A percentile compares a stretch with the other conserved stretches of the same genome.
phyloP scores from a whole-genome alignment of 1,140 invertebrate genomes.

The Drosophila erecta region DNA sequence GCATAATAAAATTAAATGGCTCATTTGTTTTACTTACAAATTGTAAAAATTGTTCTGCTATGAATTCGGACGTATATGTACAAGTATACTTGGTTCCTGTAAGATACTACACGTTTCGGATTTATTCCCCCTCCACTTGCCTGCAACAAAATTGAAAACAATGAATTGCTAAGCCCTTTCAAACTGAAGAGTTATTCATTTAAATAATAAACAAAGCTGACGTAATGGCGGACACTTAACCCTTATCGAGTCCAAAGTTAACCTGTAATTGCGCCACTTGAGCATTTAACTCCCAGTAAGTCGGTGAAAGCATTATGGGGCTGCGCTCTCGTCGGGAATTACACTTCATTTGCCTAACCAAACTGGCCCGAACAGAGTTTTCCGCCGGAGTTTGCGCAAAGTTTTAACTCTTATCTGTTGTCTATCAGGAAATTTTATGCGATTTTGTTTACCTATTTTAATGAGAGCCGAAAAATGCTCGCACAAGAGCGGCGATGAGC shows the following conservation, averaged over 20 bases:
- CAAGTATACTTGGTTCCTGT: too few relatives aligned
- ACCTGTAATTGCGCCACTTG: slow-evolving; percentile 54
- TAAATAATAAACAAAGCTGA: slow-evolving; percentile 18
- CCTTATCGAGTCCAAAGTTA: slow-evolving; percentile 28
- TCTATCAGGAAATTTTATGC: slow-evolving; percentile 81
- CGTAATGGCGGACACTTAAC: slow-evolving; percentile 34
- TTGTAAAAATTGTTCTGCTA: too few relatives aligned
- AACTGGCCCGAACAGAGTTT: slow-evolving; percentile 38
- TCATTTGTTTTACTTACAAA: too few relatives aligned
- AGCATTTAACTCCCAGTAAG: slow-evolving; percentile 50
- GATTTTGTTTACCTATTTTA: slow-evolving; percentile 83
- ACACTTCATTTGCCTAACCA: slow-evolving; percentile 68
- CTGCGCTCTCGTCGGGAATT: slow-evolving; percentile 44
- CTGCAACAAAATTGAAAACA: not conserved
- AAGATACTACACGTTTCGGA: too few relatives aligned
- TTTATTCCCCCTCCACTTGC: not conserved
- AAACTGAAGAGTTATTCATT: slow-evolving; percentile 10
- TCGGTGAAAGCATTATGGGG: slow-evolving; percentile 28
- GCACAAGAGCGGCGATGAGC: slow-evolving; percentile 38
- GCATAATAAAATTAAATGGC: too few relatives aligned
- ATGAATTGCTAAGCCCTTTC: not conserved
- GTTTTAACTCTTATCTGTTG: slow-evolving; percentile 81
- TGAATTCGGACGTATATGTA: too few relatives aligned
- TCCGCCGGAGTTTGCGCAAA: slow-evolving; percentile 62
- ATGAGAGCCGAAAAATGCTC: slow-evolving; percentile 76